phyloP scores from a whole-genome alignment of 2,113 vertebrate genomes.

The Heptranchias perlo region DNA sequence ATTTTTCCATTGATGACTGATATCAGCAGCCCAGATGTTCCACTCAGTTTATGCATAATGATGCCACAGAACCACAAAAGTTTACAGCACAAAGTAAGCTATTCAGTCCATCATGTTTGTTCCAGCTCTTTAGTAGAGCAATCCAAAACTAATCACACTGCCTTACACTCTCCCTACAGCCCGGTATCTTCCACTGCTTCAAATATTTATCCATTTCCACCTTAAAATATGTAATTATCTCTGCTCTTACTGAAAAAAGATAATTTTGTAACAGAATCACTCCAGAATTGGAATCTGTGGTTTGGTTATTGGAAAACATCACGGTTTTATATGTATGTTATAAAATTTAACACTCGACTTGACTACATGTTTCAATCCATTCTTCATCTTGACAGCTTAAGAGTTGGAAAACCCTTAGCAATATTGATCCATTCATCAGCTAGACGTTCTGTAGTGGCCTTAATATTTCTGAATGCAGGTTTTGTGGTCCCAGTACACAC shows the following conservation, averaged over 20 bases:
- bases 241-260: background rate
- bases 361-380: background rate
- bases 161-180: background rate
- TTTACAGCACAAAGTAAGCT: background rate
- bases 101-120: background rate
- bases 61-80: background rate
- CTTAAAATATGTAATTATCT: background rate
- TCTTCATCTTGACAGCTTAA: constrained; percentile 22
- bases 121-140: background rate
- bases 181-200: background rate
- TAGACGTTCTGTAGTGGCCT: background rate
- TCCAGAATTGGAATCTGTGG: background rate
- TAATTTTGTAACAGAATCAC: background rate
- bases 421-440: constrained; percentile 21
- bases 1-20: background rate
- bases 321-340: background rate
- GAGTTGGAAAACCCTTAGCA: constrained; percentile 15
- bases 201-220: background rate
- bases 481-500: background rate
- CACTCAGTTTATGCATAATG: background rate
- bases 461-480: background rate
- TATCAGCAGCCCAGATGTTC: background rate
- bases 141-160: background rate
- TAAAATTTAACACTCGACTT: background rate
- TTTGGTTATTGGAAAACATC: background rate